Conservation (phyloP, 23 tunicate genomes). For the Trididemnum clinides region DNA sequence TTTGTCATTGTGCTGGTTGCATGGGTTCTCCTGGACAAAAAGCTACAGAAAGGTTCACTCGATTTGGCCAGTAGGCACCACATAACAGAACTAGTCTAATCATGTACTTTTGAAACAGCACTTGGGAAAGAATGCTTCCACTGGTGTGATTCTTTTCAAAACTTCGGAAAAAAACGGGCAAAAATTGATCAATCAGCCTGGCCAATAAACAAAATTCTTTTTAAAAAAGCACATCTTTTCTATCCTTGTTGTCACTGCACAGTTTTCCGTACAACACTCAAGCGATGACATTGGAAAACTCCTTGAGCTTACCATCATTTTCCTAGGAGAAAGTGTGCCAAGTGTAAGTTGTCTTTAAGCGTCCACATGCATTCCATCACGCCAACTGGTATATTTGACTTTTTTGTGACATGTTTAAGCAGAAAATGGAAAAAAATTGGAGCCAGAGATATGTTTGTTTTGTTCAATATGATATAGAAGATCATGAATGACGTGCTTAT, state of each 20-base stretch:
- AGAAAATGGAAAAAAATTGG: neutral
- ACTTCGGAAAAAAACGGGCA: no score
- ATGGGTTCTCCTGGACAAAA: neutral
- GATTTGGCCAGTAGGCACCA: neutral
- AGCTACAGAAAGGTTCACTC: neutral
- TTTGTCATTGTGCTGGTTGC: neutral
- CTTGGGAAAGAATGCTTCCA: neutral
- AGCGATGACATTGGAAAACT: no score
- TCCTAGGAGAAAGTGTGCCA: neutral
- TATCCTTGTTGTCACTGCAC: neutral
- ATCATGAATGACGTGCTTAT: neutral
- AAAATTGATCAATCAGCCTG: no score
- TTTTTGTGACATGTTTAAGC: neutral
- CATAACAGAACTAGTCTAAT: neutral
- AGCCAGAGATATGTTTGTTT: neutral
- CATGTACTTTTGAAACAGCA: neutral
- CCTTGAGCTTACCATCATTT: neutral
- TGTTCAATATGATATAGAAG: neutral
- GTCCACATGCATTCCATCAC: neutral
- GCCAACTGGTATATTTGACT: neutral
- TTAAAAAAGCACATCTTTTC: neutral
- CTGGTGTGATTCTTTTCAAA: no score
- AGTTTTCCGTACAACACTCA: neutral
- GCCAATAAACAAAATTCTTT: no score
- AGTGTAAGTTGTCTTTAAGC: neutral